Evolutionary conservation across 2,113 vertebrate genomes (phyloP).

Genomic region (Ondatra zibethicus): DNA sequence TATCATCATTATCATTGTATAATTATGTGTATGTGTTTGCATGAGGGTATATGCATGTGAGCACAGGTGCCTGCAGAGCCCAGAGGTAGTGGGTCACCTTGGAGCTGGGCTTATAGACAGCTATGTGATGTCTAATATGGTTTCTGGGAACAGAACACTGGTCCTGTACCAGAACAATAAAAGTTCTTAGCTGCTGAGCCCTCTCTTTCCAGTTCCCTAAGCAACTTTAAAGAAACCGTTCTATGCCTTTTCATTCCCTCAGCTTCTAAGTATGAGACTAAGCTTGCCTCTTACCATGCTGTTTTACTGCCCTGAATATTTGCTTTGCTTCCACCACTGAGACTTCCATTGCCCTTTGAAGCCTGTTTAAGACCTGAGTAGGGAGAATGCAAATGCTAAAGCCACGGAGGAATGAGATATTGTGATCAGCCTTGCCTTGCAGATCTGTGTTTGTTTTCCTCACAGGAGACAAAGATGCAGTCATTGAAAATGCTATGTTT

Average conservation of each 20-base stretch:
- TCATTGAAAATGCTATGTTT: background rate
- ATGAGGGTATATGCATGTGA: background rate
- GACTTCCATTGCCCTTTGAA: background rate
- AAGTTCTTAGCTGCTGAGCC: background rate
- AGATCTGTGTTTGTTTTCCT: background rate
- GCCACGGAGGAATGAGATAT: background rate
- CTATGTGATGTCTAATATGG: background rate
- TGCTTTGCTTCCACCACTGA: background rate
- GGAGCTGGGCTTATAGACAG: background rate
- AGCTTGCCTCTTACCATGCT: background rate
- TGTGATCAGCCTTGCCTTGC: background rate
- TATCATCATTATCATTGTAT: background rate
- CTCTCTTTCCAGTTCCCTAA: background rate
- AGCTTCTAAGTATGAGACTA: background rate
- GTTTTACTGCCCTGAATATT: background rate
- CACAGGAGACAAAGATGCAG: background rate
- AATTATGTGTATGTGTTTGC: background rate
- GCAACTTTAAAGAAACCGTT: background rate
- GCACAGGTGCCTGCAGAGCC: background rate
- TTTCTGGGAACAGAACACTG: background rate
- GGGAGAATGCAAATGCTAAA: background rate
- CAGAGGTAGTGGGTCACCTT: background rate
- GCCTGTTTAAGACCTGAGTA: background rate
- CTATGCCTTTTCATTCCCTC: background rate
- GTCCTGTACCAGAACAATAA: background rate